Evolutionary conservation across 2,113 vertebrate species (phyloP), one percentile per base, ranked within the genome.

Genomic region (Dascyllus trimaculatus): DNA sequence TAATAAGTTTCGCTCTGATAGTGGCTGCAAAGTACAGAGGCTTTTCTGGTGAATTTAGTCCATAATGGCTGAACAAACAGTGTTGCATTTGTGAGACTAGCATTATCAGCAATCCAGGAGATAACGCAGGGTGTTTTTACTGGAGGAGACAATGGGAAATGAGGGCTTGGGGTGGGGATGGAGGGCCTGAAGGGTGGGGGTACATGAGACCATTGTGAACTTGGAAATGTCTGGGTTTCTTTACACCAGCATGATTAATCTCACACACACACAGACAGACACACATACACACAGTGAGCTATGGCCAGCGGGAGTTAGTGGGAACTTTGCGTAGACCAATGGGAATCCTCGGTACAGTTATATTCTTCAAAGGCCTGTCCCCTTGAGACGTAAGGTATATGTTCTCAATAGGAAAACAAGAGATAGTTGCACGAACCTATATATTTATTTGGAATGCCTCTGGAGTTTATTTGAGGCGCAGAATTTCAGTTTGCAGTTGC

Each of bases 111-210:
- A 86, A 70, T 85, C 60, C 52, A 71, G 78, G 76, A 89, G 82
- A 93, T 89, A 85, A 84, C 74, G 24, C 35, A 32, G 78, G 58
- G 73, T 94, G 88, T 93, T 94, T 94, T 94, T 90, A 84, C 90
- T 92, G 90, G 90, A 91, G 84, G 80, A 93, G 85, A 92, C 91
- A 93, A 94, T 89, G 88, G 73, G 91, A 92, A 92, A 87, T 74
- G 70, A 81, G 77, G 78, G 86, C 63, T 85, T 58, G 19, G 85
- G 65, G 46, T 61, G 71, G 73, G 64, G 26, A 72, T 66, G 18
- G 68, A 66, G 73, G 58, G 85, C 65, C 51, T 45, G 73, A 53
- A 64, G 74, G 69, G 68, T 75, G 54, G 54, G 70, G 32, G 68
- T 52, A 86, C 72, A 90, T 90, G 79, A 82, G 86, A 83, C 81